Conservation (phyloP, 2,888 invertebrate genomes). For the Parelbella ahira region DNA sequence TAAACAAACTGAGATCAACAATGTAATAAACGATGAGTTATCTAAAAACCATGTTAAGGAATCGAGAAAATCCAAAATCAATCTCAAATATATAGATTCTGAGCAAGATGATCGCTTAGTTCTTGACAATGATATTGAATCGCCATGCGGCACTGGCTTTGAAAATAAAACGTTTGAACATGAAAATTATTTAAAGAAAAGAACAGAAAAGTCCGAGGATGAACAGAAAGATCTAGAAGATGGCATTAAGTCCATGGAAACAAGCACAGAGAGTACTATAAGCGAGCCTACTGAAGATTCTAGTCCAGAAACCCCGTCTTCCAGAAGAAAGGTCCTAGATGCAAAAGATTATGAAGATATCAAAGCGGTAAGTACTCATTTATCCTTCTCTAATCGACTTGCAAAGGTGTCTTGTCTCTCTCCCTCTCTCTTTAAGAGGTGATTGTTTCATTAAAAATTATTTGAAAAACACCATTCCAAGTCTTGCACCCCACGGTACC, state of each 20-base stretch:
- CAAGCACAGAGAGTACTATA: conserved; percentile 67
- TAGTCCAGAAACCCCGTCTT: conserved; percentile 62
- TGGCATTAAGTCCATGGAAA: conserved; percentile 67
- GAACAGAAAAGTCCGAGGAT: conserved; percentile 61
- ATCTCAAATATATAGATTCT: conserved; percentile 63
- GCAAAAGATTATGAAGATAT: conserved; percentile 59
- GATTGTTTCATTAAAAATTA: background rate
- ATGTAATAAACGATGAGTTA: conserved; percentile 38
- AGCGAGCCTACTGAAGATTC: conserved; percentile 66
- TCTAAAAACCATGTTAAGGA: conserved; percentile 38
- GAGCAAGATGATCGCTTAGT: conserved; percentile 52
- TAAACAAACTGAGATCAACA: conserved; percentile 41
- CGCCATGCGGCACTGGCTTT: conserved; percentile 71
- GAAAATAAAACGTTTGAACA: conserved; percentile 74
- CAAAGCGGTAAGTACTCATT: conserved; percentile 61
- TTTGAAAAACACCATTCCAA: conserved; percentile 9
- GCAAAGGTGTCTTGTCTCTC: conserved; percentile 4
- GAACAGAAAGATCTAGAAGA: conserved; percentile 51
- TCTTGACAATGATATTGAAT: conserved; percentile 68
- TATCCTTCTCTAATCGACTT: conserved; percentile 14
- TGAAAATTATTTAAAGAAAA: conserved; percentile 68
- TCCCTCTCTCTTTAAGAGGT: background rate
- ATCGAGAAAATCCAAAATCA: conserved; percentile 47
- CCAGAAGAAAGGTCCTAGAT: conserved; percentile 58
- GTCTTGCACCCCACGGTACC: conserved; percentile 14